Base-by-base conservation (phyloP, 2,113 vertebrate species). In the Sander vitreus region DNA sequence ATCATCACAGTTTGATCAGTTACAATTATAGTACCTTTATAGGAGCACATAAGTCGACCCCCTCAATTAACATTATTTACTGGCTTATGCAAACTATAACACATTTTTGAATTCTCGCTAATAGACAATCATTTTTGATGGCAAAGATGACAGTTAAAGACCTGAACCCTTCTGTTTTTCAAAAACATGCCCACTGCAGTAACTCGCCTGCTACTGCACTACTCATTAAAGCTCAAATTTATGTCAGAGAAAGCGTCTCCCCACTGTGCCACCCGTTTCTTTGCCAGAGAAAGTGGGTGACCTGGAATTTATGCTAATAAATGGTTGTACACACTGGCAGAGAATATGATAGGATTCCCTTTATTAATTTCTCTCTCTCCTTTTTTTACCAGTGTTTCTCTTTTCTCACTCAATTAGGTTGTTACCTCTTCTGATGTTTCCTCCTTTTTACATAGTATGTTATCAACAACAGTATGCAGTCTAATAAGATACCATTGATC, bases 231-330 rank as follows among this genome's bases (percentile, higher is more conserved):
- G 60, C 83, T 80, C 25, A 79, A 70, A 87, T 90, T 76, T 76
- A 73, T 90, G 87, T 89, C 88, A 90, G 66, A 76, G 90, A 86
- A 87, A 88, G 71, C 76, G 39, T 82, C 78, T 91, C 84, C 82
- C 84, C 77, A 86, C 71, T 81, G 87, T 91, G 85, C 84, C 85
- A 85, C 83, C 84, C 71, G 7, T 77, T 87, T 88, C 84, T 90
- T 88, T 88, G 91, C 91, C 91, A 93, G 88, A 85, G 90, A 93
- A 93, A 94, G 87, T 94, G 92, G 93, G 93, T 94, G 93, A 94
- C 93, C 93, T 94, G 93, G 63, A 94, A 94, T 92, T 88, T 90
- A 93, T 94, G 92, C 88, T 86, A 94, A 94, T 94, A 78, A 90
- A 58, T 83, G 71, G 83, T 89, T 92, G 81, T 90, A 90, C 87